Conservation (phyloP, 2,797 vertebrate species). For the Clarias platycephalus region DNA sequence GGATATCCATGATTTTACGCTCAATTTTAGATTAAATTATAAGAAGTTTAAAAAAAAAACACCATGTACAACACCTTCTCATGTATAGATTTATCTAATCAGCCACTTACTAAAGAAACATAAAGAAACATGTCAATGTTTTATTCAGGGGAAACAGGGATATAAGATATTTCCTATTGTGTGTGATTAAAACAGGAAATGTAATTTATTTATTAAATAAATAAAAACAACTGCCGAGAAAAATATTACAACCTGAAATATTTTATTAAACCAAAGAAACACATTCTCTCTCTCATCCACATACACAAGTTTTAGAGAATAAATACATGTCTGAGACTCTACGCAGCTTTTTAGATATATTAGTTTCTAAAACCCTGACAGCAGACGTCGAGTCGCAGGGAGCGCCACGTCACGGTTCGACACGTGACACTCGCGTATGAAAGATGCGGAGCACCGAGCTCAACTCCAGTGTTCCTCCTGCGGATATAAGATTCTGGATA, state of each 20-base stretch:
- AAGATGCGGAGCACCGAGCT: background rate
- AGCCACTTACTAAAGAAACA: too few relatives aligned
- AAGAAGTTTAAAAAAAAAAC: background rate
- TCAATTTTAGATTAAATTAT: background rate
- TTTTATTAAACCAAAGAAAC: conserved; percentile 19
- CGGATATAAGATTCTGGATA: background rate
- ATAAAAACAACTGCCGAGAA: background rate
- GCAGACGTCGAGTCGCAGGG: conserved; percentile 5
- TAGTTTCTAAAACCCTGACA: conserved; percentile 29
- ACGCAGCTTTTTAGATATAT: conserved; percentile 45
- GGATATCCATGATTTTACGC: background rate
- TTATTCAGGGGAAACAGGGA: background rate
- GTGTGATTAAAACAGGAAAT: background rate
- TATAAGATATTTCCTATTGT: background rate
- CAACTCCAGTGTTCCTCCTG: background rate
- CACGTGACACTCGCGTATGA: background rate
- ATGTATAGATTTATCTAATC: too few relatives aligned
- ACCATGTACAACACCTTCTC: too few relatives aligned
- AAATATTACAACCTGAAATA: background rate
- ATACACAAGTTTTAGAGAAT: conserved; percentile 32
- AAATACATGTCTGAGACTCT: conserved; percentile 44
- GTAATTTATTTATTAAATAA: background rate
- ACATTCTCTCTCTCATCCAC: background rate
- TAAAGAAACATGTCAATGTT: background rate
- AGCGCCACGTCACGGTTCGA: conserved; percentile 27